These are phyloP conservation scores for Cephus pulcher DNA, from an alignment of 2,888 invertebrate genomes.

Conservation along the genomic window DNA sequence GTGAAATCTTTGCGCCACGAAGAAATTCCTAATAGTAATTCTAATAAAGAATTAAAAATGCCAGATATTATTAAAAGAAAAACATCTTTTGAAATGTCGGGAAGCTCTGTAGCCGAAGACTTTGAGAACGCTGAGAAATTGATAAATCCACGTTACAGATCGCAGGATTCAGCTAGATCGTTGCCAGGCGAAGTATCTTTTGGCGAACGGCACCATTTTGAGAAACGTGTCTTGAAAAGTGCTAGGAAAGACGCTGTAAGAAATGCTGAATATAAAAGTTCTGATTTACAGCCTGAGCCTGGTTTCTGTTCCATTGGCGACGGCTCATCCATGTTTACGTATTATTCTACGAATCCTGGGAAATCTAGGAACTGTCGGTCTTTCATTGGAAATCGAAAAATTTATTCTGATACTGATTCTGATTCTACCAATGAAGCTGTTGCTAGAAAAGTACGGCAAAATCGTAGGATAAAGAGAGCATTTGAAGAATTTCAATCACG, in stretches of 20 bases:
- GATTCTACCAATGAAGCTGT: background rate
- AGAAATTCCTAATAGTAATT: background rate
- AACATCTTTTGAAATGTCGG: slow-evolving; percentile 16
- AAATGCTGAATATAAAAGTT: background rate
- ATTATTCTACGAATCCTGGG: background rate
- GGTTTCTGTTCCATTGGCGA: background rate
- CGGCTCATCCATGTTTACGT: background rate
- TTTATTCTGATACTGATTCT: background rate
- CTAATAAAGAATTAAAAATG: background rate
- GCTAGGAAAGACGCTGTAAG: background rate
- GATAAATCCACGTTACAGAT: background rate
- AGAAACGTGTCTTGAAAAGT: background rate
- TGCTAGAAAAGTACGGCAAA: background rate
- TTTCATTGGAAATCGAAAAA: background rate
- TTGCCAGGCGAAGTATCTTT: background rate
- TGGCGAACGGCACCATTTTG: background rate
- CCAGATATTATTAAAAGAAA: slow-evolving; percentile 8
- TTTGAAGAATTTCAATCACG: background rate
- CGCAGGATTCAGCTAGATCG: background rate
- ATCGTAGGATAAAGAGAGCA: background rate
- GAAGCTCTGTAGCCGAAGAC: slow-evolving; percentile 15
- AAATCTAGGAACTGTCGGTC: background rate
- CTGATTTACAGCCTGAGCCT: background rate
- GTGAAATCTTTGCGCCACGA: background rate
- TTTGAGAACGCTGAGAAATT: slow-evolving; percentile 14